A percentile compares a stretch with the other conserved stretches of the same genome.
Conservation (phyloP, 2,113 vertebrate genomes). For the Chloropsis cyanopogon region DNA sequence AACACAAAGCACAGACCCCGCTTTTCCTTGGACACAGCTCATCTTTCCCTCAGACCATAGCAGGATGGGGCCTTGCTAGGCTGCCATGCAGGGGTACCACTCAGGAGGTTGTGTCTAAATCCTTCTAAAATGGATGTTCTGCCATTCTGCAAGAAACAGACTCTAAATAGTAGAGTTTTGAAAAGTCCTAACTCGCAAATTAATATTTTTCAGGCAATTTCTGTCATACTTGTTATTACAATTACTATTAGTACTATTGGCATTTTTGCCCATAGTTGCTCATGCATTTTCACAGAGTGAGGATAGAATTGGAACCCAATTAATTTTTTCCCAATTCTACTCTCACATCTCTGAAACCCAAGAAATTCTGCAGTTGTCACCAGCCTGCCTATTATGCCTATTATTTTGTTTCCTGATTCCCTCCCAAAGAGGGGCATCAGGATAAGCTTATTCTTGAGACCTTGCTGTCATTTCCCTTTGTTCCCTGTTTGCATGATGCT, state of each 20-base stretch:
- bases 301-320: constrained; percentile 6
- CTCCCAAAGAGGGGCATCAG: not conserved
- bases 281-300: not conserved
- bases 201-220: not conserved
- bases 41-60: not conserved
- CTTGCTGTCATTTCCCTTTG: not conserved
- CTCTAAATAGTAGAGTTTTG: not conserved
- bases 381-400: not conserved
- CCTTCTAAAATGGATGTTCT: not conserved
- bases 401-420: not conserved
- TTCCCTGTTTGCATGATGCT: not conserved
- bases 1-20: not conserved
- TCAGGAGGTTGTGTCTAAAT: not conserved
- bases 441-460: not conserved
- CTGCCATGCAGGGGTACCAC: not conserved
- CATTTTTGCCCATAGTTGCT: not conserved
- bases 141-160: not conserved
- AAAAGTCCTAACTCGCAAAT: not conserved
- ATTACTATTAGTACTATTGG: not conserved
- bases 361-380: not conserved
- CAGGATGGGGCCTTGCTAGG: not conserved
- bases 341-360: not conserved
- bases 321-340: constrained; percentile 27
- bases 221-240: constrained; percentile 1
- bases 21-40: not conserved